Percentiles rank a stretch among this genome's conserved stretches.
Conservation (phyloP, 2,888 invertebrate species). For the Ectemnius lituratus region DNA sequence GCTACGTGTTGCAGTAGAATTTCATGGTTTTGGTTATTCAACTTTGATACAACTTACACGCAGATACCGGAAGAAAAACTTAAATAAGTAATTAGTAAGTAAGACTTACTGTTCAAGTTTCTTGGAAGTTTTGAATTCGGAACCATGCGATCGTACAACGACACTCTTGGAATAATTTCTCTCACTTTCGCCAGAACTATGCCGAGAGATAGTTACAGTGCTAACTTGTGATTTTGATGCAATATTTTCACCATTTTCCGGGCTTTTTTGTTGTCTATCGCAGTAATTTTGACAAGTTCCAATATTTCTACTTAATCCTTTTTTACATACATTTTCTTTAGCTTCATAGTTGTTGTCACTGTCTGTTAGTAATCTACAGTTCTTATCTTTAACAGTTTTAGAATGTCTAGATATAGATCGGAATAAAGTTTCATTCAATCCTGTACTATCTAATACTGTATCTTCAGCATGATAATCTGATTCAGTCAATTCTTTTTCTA, state of each 20-base stretch:
- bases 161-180: slow-evolving; percentile 73
- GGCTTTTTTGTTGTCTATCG: slow-evolving; percentile 20
- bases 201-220: slow-evolving; percentile 72
- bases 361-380: slow-evolving; percentile 67
- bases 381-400: slow-evolving; percentile 67
- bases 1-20: slow-evolving; percentile 41
- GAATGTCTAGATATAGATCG: slow-evolving; percentile 71
- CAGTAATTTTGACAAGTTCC: slow-evolving; percentile 36
- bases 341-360: slow-evolving; percentile 66
- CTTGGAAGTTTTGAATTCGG: slow-evolving; percentile 70
- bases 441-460: slow-evolving; percentile 61
- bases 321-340: slow-evolving; percentile 58
- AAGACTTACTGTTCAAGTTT: slow-evolving; percentile 75
- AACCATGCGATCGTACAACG: slow-evolving; percentile 70
- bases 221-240: slow-evolving; percentile 73
- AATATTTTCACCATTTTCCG: slow-evolving; percentile 65
- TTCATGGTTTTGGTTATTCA: slow-evolving; percentile 29
- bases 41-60: background rate
- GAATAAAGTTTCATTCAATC: slow-evolving; percentile 69
- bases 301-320: slow-evolving; percentile 54
- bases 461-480: slow-evolving; percentile 44
- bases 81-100: background rate
- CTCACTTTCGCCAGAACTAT: slow-evolving; percentile 74
- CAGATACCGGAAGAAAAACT: too few species aligned
- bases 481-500: slow-evolving; percentile 57